Conservation (phyloP, 2,797 vertebrate species). For the Poeciliopsis presidionis region DNA sequence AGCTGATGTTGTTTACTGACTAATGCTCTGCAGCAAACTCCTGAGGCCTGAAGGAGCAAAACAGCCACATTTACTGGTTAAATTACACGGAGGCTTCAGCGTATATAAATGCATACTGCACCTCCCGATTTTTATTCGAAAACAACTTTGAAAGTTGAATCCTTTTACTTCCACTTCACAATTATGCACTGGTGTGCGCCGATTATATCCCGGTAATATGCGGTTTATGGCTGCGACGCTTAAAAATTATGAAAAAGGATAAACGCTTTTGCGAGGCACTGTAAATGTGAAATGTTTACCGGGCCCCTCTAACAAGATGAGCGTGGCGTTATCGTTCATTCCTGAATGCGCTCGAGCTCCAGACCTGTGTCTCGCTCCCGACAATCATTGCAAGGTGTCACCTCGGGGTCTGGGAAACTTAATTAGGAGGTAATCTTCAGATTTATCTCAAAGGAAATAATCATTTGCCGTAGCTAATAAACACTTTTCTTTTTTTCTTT, state of each 20-base stretch:
- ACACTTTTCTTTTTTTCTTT: slow-evolving; percentile 16
- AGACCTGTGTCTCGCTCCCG: slow-evolving; percentile 4
- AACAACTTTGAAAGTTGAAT: neutral
- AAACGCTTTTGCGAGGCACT: neutral
- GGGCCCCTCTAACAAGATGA: neutral
- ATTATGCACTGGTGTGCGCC: neutral
- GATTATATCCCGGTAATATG: neutral
- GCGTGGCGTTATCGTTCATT: slow-evolving; percentile 2
- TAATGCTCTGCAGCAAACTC: neutral
- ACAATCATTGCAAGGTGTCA: slow-evolving; percentile 15
- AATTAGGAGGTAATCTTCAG: slow-evolving; percentile 38
- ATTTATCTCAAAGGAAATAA: slow-evolving; percentile 43
- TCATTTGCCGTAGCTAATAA: slow-evolving; percentile 28
- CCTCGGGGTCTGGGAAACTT: slow-evolving; percentile 29
- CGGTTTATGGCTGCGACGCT: neutral
- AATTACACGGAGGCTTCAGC: neutral
- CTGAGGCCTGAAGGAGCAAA: neutral
- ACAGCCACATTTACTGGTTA: neutral
- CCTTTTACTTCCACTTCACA: neutral
- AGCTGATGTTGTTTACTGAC: neutral
- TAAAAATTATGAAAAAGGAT: neutral
- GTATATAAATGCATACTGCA: neutral
- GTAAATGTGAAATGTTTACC: slow-evolving; percentile 3
- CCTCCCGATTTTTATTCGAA: neutral
- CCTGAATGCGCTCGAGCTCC: neutral